Percentiles rank a stretch among this genome's conserved stretches.
Evolutionary conservation across 2,113 vertebrate genomes (phyloP).

Genomic region (Equus przewalskii): DNA sequence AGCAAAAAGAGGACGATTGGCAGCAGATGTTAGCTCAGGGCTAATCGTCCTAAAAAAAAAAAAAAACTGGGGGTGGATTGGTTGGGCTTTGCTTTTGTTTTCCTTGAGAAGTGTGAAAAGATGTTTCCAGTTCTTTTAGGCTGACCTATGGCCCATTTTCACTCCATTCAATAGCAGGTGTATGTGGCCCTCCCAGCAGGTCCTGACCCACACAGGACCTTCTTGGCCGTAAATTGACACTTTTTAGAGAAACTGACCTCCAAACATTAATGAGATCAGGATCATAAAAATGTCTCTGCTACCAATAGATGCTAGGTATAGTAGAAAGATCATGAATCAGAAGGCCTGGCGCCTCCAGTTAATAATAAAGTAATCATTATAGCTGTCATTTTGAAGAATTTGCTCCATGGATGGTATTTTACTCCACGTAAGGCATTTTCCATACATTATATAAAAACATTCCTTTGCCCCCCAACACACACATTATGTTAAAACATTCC

Average conservation of each 20-base stretch:
- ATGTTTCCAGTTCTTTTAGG: background rate
- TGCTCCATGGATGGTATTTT: background rate
- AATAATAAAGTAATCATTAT: slow-evolving; percentile 32
- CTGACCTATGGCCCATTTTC: background rate
- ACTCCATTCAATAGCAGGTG: background rate
- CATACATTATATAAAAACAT: slow-evolving; percentile 15
- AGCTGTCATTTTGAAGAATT: slow-evolving; percentile 28
- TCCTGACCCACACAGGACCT: background rate
- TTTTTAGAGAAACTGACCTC: slow-evolving; percentile 28
- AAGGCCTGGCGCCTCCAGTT: background rate
- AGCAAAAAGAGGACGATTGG: no score
- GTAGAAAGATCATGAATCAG: background rate
- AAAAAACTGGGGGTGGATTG: background rate
- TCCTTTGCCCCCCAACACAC: background rate
- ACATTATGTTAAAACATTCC: slow-evolving; percentile 9
- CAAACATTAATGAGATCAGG: background rate
- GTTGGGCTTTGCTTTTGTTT: background rate
- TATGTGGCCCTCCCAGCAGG: background rate
- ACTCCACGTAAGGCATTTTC: background rate
- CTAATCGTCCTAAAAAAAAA: no score
- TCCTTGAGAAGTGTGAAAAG: background rate
- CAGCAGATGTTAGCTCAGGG: no score
- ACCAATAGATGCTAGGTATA: background rate
- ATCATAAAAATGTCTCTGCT: slow-evolving; percentile 15
- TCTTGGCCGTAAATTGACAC: background rate